Evolutionary conservation across 1,140 invertebrate species (phyloP).

Genomic region (Eueides isabella): DNA sequence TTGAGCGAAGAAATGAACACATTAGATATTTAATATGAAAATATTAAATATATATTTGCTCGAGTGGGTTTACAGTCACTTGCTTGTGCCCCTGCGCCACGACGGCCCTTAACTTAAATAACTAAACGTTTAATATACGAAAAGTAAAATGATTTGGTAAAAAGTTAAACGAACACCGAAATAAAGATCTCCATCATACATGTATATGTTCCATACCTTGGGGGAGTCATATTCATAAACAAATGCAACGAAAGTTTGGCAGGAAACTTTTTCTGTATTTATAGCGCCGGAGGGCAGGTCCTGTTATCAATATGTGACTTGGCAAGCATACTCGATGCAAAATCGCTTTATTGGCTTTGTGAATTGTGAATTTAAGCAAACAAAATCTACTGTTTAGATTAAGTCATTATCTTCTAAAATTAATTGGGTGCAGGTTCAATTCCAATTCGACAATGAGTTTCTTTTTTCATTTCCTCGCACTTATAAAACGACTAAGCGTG

Average conservation of each 20-base stretch:
- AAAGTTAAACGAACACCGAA: constrained; percentile 34
- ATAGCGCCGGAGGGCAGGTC: constrained; percentile 50
- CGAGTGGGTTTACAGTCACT: no score
- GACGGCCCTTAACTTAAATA: no score
- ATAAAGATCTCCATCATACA: constrained; percentile 40
- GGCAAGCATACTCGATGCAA: constrained; percentile 43
- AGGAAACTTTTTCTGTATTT: constrained; percentile 71
- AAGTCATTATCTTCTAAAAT: not conserved
- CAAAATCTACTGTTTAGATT: not conserved
- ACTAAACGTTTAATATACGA: no score
- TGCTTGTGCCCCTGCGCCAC: no score
- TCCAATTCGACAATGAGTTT: no score
- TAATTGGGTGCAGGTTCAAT: no score
- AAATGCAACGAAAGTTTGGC: constrained; percentile 70
- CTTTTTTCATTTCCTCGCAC: no score
- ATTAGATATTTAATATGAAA: no score
- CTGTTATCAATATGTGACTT: constrained; percentile 52
- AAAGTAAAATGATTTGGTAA: constrained; percentile 28
- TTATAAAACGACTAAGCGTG: no score
- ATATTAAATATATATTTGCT: no score
- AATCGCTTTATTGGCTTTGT: constrained; percentile 30
- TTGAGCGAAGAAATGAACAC: no score
- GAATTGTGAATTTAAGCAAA: constrained; percentile 8
- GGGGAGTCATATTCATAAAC: constrained; percentile 69
- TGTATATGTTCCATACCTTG: constrained; percentile 44